Evolutionary conservation across 1,140 invertebrate species (phyloP).

Genomic region (Diuraphis noxia): DNA sequence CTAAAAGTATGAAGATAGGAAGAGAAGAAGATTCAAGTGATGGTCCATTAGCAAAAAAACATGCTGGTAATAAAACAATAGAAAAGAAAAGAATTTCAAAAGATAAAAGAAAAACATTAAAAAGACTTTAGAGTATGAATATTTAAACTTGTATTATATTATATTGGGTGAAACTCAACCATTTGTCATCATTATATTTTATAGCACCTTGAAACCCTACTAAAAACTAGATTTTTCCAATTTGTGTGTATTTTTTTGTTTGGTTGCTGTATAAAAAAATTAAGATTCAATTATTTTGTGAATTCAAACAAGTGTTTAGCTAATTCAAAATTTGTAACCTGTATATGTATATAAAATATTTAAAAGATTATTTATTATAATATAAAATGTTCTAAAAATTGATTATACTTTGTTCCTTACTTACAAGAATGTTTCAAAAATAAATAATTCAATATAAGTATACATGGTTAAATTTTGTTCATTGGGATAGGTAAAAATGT

Average conservation of each 20-base stretch:
- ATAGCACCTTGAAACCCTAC: conserved; percentile 7
- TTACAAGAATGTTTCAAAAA: neutral
- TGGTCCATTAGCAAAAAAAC: conserved; percentile 80
- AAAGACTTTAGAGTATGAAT: conserved; percentile 66
- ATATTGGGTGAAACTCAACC: conserved; percentile 25
- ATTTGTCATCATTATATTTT: conserved; percentile 26
- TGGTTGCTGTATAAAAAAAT: conserved; percentile 23
- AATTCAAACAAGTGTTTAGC: neutral
- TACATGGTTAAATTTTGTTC: neutral
- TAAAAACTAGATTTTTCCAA: conserved; percentile 31
- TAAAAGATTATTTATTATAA: conserved; percentile 42
- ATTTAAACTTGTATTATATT: conserved; percentile 29
- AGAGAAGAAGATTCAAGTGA: conserved; percentile 59
- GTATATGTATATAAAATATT: conserved; percentile 43
- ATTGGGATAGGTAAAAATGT: neutral
- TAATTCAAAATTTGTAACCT: conserved; percentile 33
- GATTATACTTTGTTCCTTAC: neutral
- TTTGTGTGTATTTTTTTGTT: conserved; percentile 4
- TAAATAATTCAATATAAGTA: neutral
- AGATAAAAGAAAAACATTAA: conserved; percentile 85
- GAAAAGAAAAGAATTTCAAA: conserved; percentile 79
- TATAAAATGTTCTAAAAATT: conserved; percentile 6
- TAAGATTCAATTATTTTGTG: conserved; percentile 25
- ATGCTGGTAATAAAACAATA: conserved; percentile 80
- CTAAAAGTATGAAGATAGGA: conserved; percentile 52